Evolutionary conservation across 1,140 invertebrate genomes (phyloP), one percentile per base, ranked within the genome.

Genomic region (Diploscapter pachys): DNA sequence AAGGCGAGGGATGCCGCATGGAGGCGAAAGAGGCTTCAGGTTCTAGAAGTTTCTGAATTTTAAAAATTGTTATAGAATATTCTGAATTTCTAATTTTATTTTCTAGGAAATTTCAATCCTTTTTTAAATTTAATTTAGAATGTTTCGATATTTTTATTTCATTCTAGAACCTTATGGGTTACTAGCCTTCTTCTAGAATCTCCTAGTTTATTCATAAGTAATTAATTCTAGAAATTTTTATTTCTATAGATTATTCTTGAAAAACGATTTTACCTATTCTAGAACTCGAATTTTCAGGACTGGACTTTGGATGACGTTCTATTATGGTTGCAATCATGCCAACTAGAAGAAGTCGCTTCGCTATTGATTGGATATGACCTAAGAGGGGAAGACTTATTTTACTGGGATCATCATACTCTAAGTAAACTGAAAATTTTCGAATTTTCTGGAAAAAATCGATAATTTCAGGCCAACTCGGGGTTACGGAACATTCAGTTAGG

Each of bases 351-450:
- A 53, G 67, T 70, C 9, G 74, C 74, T 64, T 57, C 59, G 3
- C 11, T 76, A 51, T 49, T 76, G 74, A 76, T 76, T 64, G 74
- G 74, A 13, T 76, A 76, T 67, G 74, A 76, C 52, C n/a, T 76
- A 56, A 71, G 69, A 66, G 74, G 74, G 59, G 74, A 76, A 31
- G 74, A 76, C 59, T 31, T 76, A 52, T 50, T 71, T 4, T 59
- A 63, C 31, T 76, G 74, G 74, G 67, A 76, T 67, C 53, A 71
- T 53, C 59, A 76, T 8, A 63, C 67, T 0, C 51, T 76, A 5
- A 63, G 74, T 76, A 5, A 49, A 69, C 63, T 49, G n/a, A 8
- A 49, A 49, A 9, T 8, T 52, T 4, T 3, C n/a, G 8, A 70
- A 68, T 52, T 9, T 71, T 4, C 52, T 31, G 31, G 31, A 31